Evolutionary conservation across 2,888 invertebrate species (phyloP).

Genomic region (Hedychridium roseum): DNA sequence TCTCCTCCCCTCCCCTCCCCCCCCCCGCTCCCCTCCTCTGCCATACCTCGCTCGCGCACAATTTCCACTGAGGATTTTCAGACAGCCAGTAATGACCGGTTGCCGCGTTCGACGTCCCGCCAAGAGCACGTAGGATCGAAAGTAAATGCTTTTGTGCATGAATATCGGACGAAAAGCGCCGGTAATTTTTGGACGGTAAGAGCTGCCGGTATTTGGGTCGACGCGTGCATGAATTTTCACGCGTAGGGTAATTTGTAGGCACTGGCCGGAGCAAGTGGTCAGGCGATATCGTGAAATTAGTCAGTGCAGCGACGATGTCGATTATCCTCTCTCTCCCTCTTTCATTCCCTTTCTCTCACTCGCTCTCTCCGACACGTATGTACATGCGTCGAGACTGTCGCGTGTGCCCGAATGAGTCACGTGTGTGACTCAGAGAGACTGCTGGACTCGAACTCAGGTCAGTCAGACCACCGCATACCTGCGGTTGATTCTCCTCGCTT

Average conservation of each 20-base stretch:
- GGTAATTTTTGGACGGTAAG: not conserved
- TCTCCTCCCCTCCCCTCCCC: no score
- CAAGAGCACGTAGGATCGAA: no score
- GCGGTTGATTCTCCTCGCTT: constrained; percentile 41
- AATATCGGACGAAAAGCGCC: not conserved
- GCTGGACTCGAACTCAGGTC: constrained; percentile 29
- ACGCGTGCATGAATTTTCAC: not conserved
- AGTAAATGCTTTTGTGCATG: no score
- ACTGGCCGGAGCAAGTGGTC: not conserved
- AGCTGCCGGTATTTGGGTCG: no score
- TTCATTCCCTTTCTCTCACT: not conserved
- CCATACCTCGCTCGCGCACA: no score
- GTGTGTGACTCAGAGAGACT: constrained; percentile 6
- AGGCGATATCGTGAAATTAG: not conserved
- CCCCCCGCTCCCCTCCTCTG: no score
- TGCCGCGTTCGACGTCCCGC: no score
- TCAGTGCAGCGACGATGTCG: not conserved
- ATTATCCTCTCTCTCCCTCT: not conserved
- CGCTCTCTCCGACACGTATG: not conserved
- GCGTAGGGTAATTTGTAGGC: not conserved
- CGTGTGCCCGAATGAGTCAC: no score
- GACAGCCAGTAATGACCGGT: no score
- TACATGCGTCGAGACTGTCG: not conserved
- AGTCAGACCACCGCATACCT: constrained; percentile 40
- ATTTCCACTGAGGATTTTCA: no score